Base-by-base conservation (phyloP, 1,140 invertebrate species). In the Lamellibrachia luymesi region DNA sequence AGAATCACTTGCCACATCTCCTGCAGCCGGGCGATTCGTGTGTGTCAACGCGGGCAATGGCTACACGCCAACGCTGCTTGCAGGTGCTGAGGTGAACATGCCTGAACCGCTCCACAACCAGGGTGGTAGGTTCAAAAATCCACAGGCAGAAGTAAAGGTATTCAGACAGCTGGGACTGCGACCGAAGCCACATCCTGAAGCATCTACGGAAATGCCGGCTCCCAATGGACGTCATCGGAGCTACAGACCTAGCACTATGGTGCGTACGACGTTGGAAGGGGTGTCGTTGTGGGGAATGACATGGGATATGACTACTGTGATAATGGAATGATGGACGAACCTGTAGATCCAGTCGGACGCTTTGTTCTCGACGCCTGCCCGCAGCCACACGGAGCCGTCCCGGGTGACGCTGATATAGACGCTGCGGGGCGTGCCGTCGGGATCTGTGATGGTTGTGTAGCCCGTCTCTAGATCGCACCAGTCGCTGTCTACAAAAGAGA, bases 381-480 rank as follows among this genome's bases (percentile, higher is more conserved):
- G 92, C 52, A 93, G 27, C 93, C 93, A 94, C n/a, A 94, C 91
- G 10, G 90, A 27, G 27, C 93, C 93, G 56, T 93, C 93, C 17
- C 92, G 27, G 38, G 93, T 93, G 92, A 64, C 80, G 51, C 93
- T 94, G 56, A 94, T 92, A 92, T 93, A 94, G 56, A 92, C 92
- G 64, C 50, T 91, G 90, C 93, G 93, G 17, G 51, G 80, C 2
- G 27, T 7, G 2, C 93, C 93, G 91, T 91, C 50, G 1, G 49
- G 51, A 17, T 92, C 91, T 25, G 91, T 92, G 90, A 94, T 92
- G 1, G 93, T 94, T 25, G 89, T 91, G 93, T 94, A 93, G 50
- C 93, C 93, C 13, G 90, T 94, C 90, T 94, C 93, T 51, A 93
- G 90, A 27, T 80, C 51, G 92, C 93, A 94, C 93, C 93, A 94